Percentiles rank a stretch among this genome's conserved stretches.
Evolutionary conservation across 2,888 invertebrate species (phyloP).

Genomic region (Cordylochernes scorpioides): DNA sequence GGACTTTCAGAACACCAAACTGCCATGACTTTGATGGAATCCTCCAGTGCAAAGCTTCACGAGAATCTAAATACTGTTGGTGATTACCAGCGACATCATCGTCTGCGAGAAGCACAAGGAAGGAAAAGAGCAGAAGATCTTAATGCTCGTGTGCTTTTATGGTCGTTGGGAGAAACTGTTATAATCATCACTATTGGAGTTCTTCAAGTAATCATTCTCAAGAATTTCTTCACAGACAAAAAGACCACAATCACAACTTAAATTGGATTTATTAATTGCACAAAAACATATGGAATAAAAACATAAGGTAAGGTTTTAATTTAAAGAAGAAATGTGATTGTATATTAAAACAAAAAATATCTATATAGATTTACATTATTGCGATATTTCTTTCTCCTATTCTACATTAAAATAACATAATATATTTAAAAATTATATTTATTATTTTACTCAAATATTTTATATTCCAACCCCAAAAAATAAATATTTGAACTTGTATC

Average conservation of each 20-base stretch:
- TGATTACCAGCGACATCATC: conserved; percentile 90
- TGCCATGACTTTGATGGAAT: conserved; percentile 86
- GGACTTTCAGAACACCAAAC: conserved; percentile 59
- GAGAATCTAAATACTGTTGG: conserved; percentile 59
- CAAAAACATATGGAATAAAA: background rate
- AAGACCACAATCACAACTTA: conserved; percentile 18
- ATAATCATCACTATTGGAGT: conserved; percentile 60
- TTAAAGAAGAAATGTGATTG: too few relatives aligned
- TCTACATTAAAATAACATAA: too few relatives aligned
- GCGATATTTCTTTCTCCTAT: too few relatives aligned
- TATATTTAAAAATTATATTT: too few relatives aligned
- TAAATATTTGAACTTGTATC: too few relatives aligned
- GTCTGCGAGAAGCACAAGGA: conserved; percentile 74
- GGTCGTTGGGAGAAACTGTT: conserved; percentile 67
- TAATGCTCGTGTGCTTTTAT: conserved; percentile 72
- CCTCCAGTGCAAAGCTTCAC: conserved; percentile 65
- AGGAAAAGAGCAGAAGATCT: conserved; percentile 85
- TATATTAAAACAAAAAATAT: too few relatives aligned
- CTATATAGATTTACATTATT: too few relatives aligned
- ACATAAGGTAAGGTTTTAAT: too few relatives aligned
- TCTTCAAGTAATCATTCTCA: conserved; percentile 63
- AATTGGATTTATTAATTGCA: background rate
- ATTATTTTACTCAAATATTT: too few relatives aligned
- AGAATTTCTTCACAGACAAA: conserved; percentile 65
- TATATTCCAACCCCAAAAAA: too few relatives aligned